phyloP scores from a whole-genome alignment of 1,140 invertebrate genomes.

The Vanessa atalanta region DNA sequence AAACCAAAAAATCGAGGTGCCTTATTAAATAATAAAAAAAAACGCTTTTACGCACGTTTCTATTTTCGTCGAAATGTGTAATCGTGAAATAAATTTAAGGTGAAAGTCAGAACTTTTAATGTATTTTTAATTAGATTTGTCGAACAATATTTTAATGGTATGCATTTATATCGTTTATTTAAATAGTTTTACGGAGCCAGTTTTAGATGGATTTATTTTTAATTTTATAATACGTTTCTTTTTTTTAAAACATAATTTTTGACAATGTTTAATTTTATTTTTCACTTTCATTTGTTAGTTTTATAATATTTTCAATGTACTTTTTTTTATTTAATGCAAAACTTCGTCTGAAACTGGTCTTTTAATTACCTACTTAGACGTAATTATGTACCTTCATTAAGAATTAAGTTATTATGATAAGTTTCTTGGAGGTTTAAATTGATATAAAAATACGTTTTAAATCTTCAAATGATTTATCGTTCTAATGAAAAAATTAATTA shows the following conservation, averaged over 20 bases:
- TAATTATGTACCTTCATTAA: constrained; percentile 31
- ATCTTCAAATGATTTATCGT: constrained; percentile 62
- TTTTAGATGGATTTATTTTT: constrained; percentile 23
- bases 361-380: constrained; percentile 28
- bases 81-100: constrained; percentile 42
- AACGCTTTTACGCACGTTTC: constrained; percentile 39
- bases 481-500: constrained; percentile 2
- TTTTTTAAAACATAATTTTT: neutral
- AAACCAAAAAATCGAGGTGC: constrained; percentile 71
- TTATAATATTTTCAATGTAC: neutral
- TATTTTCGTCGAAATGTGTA: constrained; percentile 39
- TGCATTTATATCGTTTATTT: constrained; percentile 54
- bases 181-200: constrained; percentile 26
- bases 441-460: constrained; percentile 40
- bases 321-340: neutral
- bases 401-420: constrained; percentile 49
- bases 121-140: constrained; percentile 29
- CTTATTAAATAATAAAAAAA: constrained; percentile 56
- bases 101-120: constrained; percentile 49
- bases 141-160: constrained; percentile 34
- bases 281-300: neutral
- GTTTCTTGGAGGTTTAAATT: constrained; percentile 63
- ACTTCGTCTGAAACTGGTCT: constrained; percentile 23
- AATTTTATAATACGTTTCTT: constrained; percentile 3
- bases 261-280: too few relatives aligned